Conservation (phyloP, 2,888 invertebrate genomes). For the Cepaea hortensis region DNA sequence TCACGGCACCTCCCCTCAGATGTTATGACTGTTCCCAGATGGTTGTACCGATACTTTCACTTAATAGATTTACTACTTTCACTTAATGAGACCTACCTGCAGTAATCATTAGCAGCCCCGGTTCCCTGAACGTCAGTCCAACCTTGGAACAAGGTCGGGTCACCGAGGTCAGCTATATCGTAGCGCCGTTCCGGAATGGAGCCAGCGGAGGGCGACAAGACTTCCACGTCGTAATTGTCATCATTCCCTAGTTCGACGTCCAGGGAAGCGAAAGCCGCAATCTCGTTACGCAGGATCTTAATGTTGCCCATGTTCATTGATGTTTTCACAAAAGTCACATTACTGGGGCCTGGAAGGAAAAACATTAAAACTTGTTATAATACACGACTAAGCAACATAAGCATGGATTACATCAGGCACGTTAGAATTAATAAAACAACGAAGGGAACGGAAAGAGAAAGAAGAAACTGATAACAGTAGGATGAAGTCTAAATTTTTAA, state of each 20-base stretch:
- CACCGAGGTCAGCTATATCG: slow-evolving; percentile 57
- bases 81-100: slow-evolving; percentile 54
- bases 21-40: too few species aligned
- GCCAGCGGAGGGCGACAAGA: slow-evolving; percentile 48
- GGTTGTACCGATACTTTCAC: too few species aligned
- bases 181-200: slow-evolving; percentile 54
- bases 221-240: slow-evolving; percentile 52
- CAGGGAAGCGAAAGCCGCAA: slow-evolving; percentile 49
- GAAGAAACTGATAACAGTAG: too few species aligned
- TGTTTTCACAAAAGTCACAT: slow-evolving; percentile 41
- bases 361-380: neutral
- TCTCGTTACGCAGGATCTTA: slow-evolving; percentile 26
- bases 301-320: slow-evolving; percentile 23
- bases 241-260: slow-evolving; percentile 52
- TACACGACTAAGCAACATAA: too few species aligned
- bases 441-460: too few species aligned
- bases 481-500: too few species aligned
- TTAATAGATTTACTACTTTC: too few species aligned
- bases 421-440: too few species aligned
- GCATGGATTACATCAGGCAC: too few species aligned
- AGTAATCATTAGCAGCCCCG: slow-evolving; percentile 64
- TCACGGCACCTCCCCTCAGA: too few species aligned
- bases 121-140: slow-evolving; percentile 64
- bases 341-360: slow-evolving; percentile 19
- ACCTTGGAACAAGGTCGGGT: slow-evolving; percentile 57